A percentile compares a stretch with the other conserved stretches of the same genome.
Conservation (phyloP, 1,140 invertebrate genomes). For the Penaeus japonicus region DNA sequence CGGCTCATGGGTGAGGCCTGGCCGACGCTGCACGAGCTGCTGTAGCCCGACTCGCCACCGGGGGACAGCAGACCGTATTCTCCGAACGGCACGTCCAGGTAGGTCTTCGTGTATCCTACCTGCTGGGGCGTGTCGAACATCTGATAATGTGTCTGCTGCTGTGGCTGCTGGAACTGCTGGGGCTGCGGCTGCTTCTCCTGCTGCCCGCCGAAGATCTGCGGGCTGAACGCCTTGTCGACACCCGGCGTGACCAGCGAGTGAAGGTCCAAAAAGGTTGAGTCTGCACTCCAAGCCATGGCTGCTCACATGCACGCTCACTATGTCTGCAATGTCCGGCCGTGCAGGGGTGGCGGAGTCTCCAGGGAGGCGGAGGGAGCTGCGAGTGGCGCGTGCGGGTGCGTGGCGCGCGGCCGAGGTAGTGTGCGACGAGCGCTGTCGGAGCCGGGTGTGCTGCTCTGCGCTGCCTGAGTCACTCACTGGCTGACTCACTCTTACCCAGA, state of each 20-base stretch:
- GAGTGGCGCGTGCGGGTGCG: background rate
- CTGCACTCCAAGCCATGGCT: constrained; percentile 41
- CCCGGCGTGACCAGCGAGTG: constrained; percentile 37
- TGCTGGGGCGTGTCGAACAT: constrained; percentile 42
- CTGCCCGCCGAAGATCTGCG: constrained; percentile 44
- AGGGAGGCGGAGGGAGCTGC: background rate
- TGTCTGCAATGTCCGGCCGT: constrained; percentile 43
- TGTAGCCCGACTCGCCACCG: constrained; percentile 33
- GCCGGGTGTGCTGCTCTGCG: constrained; percentile 21
- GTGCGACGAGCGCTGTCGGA: background rate
- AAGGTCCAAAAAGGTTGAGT: constrained; percentile 36
- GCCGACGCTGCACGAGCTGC: constrained; percentile 40
- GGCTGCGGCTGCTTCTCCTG: background rate
- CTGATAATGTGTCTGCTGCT: constrained; percentile 33
- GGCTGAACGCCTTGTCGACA: constrained; percentile 36
- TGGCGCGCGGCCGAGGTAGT: constrained; percentile 18
- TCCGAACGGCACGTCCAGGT: constrained; percentile 22
- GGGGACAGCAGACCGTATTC: constrained; percentile 42
- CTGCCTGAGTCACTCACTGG: constrained; percentile 28
- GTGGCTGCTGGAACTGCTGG: background rate
- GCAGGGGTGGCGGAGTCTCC: background rate
- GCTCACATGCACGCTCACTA: constrained; percentile 45
- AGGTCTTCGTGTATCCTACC: constrained; percentile 32
- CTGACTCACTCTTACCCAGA: constrained; percentile 16
- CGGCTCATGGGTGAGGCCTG: constrained; percentile 43